These are phyloP conservation scores for Falco rusticolus DNA, from an alignment of 2,797 vertebrate genomes.

Conservation along the genomic window DNA sequence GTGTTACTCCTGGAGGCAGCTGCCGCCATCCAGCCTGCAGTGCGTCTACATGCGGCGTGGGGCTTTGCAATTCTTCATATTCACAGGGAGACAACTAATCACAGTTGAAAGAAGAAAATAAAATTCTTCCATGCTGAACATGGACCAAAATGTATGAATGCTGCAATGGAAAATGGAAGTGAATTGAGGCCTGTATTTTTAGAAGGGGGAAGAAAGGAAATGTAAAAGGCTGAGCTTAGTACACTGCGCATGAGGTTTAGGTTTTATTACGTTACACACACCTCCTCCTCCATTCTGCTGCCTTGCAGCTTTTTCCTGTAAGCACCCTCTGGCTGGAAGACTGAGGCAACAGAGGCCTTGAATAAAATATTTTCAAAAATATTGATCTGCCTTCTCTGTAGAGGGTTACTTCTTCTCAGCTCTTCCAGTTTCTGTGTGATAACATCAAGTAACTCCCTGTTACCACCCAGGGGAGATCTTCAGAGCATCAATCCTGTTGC, in stretches of 20 bases:
- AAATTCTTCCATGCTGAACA: background rate
- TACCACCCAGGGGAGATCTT: background rate
- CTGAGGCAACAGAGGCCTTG: background rate
- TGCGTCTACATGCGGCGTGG: background rate
- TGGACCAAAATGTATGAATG: background rate
- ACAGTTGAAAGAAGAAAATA: background rate
- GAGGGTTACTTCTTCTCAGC: background rate
- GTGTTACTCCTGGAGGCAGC: background rate
- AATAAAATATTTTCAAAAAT: background rate
- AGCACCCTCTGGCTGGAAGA: constrained; percentile 14
- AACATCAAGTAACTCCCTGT: background rate
- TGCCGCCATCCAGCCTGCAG: background rate
- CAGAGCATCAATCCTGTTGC: background rate
- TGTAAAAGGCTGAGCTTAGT: background rate
- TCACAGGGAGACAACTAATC: background rate
- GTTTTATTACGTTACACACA: background rate
- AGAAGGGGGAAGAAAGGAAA: background rate
- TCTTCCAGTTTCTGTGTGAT: accelerated
- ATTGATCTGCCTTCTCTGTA: background rate
- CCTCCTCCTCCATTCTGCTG: constrained; percentile 25
- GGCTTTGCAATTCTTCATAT: background rate
- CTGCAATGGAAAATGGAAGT: background rate
- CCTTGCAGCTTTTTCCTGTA: background rate
- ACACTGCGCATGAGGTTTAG: background rate
- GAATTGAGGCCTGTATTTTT: background rate